phyloP scores from a whole-genome alignment of 2,888 invertebrate species.

The Cheiracanthium punctorium region DNA sequence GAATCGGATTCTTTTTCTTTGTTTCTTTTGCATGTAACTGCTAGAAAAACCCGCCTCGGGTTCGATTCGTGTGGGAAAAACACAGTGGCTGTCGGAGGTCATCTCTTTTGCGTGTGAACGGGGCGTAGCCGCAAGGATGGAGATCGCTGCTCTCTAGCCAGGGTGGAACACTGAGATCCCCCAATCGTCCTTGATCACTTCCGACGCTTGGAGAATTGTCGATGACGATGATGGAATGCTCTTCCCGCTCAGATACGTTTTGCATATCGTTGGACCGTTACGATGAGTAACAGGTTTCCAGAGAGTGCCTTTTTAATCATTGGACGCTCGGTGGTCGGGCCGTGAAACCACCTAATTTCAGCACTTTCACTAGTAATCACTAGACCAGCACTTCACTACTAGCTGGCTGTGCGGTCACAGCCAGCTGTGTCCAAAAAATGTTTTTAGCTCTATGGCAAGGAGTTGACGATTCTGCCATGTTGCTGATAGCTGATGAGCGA shows the following conservation, averaged over 20 bases:
- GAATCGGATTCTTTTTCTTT: neutral
- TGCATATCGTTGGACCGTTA: neutral
- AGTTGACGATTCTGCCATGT: too few species aligned
- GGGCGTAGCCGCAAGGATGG: constrained; percentile 10
- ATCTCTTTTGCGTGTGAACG: constrained; percentile 2
- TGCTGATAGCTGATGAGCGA: too few species aligned
- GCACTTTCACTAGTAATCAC: too few species aligned
- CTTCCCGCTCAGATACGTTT: neutral
- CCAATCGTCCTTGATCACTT: neutral
- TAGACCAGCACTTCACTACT: too few species aligned
- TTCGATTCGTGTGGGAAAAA: constrained; percentile 12
- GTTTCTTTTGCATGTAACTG: neutral
- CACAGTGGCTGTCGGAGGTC: neutral
- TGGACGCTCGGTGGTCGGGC: too few species aligned
- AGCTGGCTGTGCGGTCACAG: too few species aligned
- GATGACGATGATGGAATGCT: neutral
- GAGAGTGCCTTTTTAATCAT: too few species aligned
- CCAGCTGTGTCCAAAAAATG: too few species aligned
- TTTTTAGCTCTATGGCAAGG: too few species aligned
- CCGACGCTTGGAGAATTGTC: neutral
- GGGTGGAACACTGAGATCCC: neutral
- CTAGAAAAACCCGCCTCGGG: neutral
- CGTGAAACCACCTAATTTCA: too few species aligned
- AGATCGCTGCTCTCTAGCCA: neutral
- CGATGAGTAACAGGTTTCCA: neutral